phyloP scores from a whole-genome alignment of 2,113 vertebrate species.

The Otolemur garnettii region DNA sequence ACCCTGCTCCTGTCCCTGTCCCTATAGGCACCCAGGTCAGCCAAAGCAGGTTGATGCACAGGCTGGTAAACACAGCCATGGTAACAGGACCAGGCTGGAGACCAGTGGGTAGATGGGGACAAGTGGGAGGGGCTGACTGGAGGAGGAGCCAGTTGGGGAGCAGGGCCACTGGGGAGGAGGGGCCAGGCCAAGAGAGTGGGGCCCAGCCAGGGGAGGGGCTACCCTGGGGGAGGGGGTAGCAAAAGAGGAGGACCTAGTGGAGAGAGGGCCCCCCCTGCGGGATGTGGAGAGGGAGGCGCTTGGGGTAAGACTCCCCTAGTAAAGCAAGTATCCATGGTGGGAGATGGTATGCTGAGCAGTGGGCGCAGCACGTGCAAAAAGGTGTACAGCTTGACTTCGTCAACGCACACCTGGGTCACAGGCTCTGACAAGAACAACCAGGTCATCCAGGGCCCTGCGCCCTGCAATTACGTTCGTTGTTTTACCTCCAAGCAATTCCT shows the following conservation, averaged over 20 bases:
- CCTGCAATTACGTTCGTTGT: rapidly evolving
- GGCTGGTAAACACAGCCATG: not conserved
- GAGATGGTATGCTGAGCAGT: rapidly evolving
- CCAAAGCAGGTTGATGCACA: not conserved
- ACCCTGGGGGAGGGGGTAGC: not conserved
- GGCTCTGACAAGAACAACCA: not conserved
- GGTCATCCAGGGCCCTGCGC: not conserved
- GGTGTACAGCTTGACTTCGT: too few relatives aligned
- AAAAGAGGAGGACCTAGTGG: too few relatives aligned
- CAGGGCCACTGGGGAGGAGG: not conserved
- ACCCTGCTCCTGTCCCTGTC: not conserved
- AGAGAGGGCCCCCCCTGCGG: too few relatives aligned
- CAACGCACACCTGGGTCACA: too few relatives aligned
- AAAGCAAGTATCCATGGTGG: not conserved
- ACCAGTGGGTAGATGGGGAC: too few relatives aligned
- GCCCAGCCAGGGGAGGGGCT: not conserved
- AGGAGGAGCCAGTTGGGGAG: not conserved
- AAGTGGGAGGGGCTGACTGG: too few relatives aligned
- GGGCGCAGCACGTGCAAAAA: not conserved
- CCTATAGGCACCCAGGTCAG: not conserved
- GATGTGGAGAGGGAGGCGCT: too few relatives aligned
- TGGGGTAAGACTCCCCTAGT: too few relatives aligned
- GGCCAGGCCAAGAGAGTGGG: not conserved
- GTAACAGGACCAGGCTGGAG: not conserved
- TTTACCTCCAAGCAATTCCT: not conserved